These are phyloP conservation scores for Drosophila takahashii DNA, from an alignment of 1,140 invertebrate genomes.

Conservation along the genomic window DNA sequence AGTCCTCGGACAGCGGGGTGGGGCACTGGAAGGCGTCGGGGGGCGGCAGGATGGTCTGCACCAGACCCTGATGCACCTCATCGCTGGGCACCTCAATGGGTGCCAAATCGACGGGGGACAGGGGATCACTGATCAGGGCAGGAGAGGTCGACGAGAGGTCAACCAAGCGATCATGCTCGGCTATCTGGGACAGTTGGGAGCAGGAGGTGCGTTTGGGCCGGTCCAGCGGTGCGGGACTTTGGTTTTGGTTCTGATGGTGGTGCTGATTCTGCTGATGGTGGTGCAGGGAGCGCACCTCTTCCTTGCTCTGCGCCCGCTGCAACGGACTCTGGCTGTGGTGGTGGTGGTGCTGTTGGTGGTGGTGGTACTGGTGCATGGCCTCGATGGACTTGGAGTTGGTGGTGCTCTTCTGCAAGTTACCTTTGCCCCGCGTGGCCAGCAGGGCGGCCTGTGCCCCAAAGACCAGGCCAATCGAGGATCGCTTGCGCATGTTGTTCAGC, in stretches of 20 bases:
- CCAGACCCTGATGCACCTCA: constrained; percentile 86
- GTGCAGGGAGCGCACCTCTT: constrained; percentile 68
- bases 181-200: constrained; percentile 80
- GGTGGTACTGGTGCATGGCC: constrained; percentile 72
- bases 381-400: constrained; percentile 80
- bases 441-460: constrained; percentile 81
- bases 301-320: constrained; percentile 77
- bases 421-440: constrained; percentile 82
- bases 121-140: constrained; percentile 56
- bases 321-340: constrained; percentile 24
- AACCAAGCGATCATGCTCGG: constrained; percentile 84
- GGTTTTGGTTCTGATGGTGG: constrained; percentile 15
- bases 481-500: constrained; percentile 73
- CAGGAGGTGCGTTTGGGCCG: constrained; percentile 79
- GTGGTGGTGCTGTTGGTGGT: constrained; percentile 42
- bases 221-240: constrained; percentile 45
- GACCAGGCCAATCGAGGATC: constrained; percentile 80
- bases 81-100: constrained; percentile 84
- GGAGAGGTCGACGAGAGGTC: constrained; percentile 46
- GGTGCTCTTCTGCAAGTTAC: constrained; percentile 79
- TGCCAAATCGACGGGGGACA: constrained; percentile 83
- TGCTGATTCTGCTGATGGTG: constrained; percentile 32
- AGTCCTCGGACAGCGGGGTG: constrained; percentile 87
- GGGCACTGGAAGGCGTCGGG: constrained; percentile 90
- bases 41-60: constrained; percentile 90